phyloP scores from a whole-genome alignment of 2,888 invertebrate genomes.

The Chaetogeoica ovagalla region DNA sequence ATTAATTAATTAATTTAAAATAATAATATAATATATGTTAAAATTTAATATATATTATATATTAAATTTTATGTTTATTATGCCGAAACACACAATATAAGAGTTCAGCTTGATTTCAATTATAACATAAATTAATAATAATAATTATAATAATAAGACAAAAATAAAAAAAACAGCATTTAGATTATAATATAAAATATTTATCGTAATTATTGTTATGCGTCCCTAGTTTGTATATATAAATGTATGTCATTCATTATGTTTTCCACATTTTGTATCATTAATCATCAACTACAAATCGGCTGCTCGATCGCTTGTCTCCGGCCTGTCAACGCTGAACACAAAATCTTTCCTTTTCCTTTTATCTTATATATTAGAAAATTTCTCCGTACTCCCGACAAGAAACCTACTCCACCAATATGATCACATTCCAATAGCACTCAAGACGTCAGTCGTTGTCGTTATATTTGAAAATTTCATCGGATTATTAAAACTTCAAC shows the following conservation, averaged over 20 bases:
- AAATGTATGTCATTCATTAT: background rate
- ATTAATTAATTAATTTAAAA: no score
- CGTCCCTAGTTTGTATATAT: background rate
- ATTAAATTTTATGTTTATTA: no score
- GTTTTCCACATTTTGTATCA: slow-evolving; percentile 5
- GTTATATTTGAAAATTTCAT: slow-evolving; percentile 2
- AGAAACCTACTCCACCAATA: slow-evolving; percentile 35
- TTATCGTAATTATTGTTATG: background rate
- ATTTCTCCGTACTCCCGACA: slow-evolving; percentile 5
- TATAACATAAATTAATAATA: no score
- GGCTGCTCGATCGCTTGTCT: slow-evolving; percentile 37
- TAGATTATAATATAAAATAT: background rate
- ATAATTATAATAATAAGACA: background rate
- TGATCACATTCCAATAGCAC: slow-evolving; percentile 35
- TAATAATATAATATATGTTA: no score
- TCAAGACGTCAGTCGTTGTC: background rate
- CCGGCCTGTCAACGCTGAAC: slow-evolving; percentile 24
- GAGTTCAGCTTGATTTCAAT: no score
- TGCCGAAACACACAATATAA: no score
- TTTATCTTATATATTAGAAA: slow-evolving; percentile 1
- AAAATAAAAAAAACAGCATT: background rate
- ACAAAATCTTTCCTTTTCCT: background rate
- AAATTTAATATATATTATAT: no score
- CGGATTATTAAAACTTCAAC: slow-evolving; percentile 32
- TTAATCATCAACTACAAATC: slow-evolving; percentile 38